Conservation (phyloP, 1,140 invertebrate genomes). For the Pachyrhynchus sulphureomaculatus region DNA sequence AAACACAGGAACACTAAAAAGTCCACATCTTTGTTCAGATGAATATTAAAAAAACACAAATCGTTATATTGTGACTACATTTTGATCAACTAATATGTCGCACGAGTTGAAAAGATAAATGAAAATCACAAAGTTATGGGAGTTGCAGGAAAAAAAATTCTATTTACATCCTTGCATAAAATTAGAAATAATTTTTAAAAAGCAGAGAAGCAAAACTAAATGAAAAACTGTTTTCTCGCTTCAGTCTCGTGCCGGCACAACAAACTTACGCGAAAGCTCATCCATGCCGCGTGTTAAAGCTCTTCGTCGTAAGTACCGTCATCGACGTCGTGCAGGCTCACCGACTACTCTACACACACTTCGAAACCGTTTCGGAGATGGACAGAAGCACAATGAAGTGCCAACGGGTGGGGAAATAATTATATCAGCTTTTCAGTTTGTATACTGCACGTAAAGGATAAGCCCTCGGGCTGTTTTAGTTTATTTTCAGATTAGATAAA, state of each 20-base stretch:
- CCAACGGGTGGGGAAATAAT: constrained; percentile 22
- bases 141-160: no score
- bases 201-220: not conserved
- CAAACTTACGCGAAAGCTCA: constrained; percentile 12
- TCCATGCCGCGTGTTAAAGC: not conserved
- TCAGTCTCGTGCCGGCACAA: constrained; percentile 8
- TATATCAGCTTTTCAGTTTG: constrained; percentile 3
- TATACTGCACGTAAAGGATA: not conserved
- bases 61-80: not conserved
- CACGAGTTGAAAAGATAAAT: not conserved
- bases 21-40: not conserved
- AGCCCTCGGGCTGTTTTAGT: not conserved
- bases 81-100: not conserved
- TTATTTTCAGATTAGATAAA: constrained; percentile 11
- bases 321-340: not conserved
- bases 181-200: not conserved
- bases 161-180: not conserved
- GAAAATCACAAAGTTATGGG: not conserved
- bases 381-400: constrained; percentile 23
- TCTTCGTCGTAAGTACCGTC: not conserved
- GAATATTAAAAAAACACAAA: not conserved
- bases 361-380: constrained; percentile 19
- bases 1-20: constrained; percentile 8
- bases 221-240: not conserved
- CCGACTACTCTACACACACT: constrained; percentile 13